A percentile compares a stretch with the other conserved stretches of the same genome.
These are phyloP conservation scores for Thymallus thymallus DNA, from an alignment of 2,113 vertebrate species.

Conservation along the genomic window DNA sequence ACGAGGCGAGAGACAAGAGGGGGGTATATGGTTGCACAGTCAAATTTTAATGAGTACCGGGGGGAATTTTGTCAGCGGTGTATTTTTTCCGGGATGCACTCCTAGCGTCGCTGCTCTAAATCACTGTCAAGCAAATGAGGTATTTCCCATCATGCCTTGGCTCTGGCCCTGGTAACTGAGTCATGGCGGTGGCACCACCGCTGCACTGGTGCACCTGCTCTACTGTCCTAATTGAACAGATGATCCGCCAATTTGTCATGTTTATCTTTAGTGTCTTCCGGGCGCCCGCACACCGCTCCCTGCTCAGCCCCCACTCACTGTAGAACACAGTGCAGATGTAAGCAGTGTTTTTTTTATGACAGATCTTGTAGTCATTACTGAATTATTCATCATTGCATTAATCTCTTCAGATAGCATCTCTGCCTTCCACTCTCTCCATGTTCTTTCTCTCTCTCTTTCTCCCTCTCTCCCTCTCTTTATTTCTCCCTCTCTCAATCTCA, in stretches of 20 bases:
- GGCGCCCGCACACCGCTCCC: constrained; percentile 42
- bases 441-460: constrained; percentile 45
- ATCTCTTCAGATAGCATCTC: constrained; percentile 81
- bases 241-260: constrained; percentile 78
- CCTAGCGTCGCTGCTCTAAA: constrained; percentile 48
- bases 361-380: constrained; percentile 84
- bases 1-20: constrained; percentile 39
- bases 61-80: constrained; percentile 71
- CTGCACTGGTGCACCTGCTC: constrained; percentile 39
- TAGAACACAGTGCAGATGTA: constrained; percentile 68
- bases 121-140: constrained; percentile 71
- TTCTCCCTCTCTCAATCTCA: constrained; percentile 47
- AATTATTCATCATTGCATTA: constrained; percentile 89
- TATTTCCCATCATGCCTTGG: constrained; percentile 59
- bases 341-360: constrained; percentile 63
- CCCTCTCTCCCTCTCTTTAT: constrained; percentile 47
- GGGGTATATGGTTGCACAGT: constrained; percentile 51
- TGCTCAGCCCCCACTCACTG: constrained; percentile 44
- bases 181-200: constrained; percentile 45
- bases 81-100: too few species aligned
- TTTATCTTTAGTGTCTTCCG: constrained; percentile 72
- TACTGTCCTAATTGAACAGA: constrained; percentile 67
- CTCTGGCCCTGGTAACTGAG: constrained; percentile 49
- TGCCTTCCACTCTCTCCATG: constrained; percentile 56
- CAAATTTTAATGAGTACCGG: constrained; percentile 79